Percentiles rank a stretch among this genome's conserved stretches.
Evolutionary conservation across 1,140 invertebrate species (phyloP).

Genomic region (Luehdorfia chinensis): DNA sequence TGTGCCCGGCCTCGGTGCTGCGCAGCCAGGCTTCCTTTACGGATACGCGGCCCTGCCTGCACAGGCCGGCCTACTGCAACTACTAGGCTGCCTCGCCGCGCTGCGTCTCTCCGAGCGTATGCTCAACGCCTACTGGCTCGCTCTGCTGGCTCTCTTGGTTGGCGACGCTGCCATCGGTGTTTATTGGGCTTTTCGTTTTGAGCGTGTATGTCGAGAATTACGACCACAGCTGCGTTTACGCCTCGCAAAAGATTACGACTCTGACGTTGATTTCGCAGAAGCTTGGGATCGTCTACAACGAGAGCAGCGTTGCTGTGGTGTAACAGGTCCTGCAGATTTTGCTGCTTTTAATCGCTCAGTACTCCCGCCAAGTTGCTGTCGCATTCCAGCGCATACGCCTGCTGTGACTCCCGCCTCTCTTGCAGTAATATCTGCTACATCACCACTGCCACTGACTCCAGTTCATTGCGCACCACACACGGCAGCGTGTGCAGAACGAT

Average conservation of each 20-base stretch:
- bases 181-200: conserved; percentile 91
- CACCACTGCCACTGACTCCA: conserved; percentile 69
- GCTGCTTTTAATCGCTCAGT: conserved; percentile 60
- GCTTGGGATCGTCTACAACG: conserved; percentile 89
- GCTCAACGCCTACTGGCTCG: conserved; percentile 91
- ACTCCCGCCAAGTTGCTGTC: conserved; percentile 77
- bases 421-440: conserved; percentile 81
- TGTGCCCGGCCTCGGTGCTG: conserved; percentile 84
- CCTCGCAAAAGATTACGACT: conserved; percentile 82
- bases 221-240: conserved; percentile 80
- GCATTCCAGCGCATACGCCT: conserved; percentile 61
- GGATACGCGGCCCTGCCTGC: conserved; percentile 88
- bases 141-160: conserved; percentile 86
- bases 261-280: conserved; percentile 83
- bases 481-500: conserved; percentile 83
- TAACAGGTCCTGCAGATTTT: conserved; percentile 83
- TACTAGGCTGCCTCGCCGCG: conserved; percentile 89
- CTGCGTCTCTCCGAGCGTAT: conserved; percentile 87
- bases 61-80: conserved; percentile 83
- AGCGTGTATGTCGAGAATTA: conserved; percentile 84
- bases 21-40: conserved; percentile 90
- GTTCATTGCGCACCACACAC: conserved; percentile 62
- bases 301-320: conserved; percentile 88
- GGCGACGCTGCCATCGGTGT: conserved; percentile 90
- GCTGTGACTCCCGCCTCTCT: conserved; percentile 78